These are phyloP conservation scores for Drosophila pegasa DNA, from an alignment of 2,888 invertebrate species.

Conservation along the genomic window DNA sequence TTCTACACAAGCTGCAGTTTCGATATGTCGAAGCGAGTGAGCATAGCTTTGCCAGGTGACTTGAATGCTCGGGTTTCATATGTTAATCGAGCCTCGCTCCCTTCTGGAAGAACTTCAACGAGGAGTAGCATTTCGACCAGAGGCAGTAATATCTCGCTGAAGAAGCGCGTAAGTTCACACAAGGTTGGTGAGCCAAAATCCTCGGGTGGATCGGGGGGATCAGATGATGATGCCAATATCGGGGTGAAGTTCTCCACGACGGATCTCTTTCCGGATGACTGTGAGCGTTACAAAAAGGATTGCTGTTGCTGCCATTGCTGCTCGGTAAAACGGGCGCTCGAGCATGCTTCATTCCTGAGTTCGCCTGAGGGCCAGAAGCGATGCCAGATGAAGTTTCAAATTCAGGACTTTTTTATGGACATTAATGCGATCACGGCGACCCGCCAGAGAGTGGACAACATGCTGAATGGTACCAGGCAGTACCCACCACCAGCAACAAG, in stretches of 20 bases:
- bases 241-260: conserved; percentile 4
- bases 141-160: too few relatives aligned
- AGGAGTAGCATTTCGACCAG: too few relatives aligned
- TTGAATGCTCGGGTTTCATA: background rate
- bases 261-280: conserved; percentile 40
- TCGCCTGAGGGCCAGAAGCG: conserved; percentile 51
- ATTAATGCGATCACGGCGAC: conserved; percentile 47
- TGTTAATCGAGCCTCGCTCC: background rate
- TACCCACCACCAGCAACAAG: conserved; percentile 29
- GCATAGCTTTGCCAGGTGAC: conserved; percentile 42
- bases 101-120: background rate
- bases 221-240: background rate
- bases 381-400: conserved; percentile 43
- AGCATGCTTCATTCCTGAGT: conserved; percentile 29
- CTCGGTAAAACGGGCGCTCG: conserved; percentile 42
- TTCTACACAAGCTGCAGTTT: conserved; percentile 3
- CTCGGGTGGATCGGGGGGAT: background rate
- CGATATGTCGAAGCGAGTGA: conserved; percentile 58
- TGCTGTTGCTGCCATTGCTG: conserved; percentile 66
- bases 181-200: too few relatives aligned
- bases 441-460: conserved; percentile 27
- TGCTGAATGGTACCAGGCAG: conserved; percentile 29
- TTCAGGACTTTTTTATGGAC: conserved; percentile 67
- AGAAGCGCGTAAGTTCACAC: too few relatives aligned
- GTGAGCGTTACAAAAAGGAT: conserved; percentile 38